Base-by-base conservation (phyloP, 2,888 invertebrate genomes). In the Archips xylosteana region DNA sequence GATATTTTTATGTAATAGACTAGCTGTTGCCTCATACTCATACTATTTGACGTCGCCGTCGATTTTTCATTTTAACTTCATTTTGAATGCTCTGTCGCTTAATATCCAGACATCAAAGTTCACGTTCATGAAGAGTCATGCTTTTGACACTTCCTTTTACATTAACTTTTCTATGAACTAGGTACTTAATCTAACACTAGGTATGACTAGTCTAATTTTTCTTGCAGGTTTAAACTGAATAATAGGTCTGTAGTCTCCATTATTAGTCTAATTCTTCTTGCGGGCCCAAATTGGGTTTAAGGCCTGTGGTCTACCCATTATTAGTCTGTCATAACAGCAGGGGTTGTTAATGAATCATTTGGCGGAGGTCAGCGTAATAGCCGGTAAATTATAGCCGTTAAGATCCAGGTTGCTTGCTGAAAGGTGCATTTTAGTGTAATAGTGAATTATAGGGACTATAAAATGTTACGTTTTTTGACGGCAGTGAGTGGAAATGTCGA, bases 261-360 rank as follows among this genome's bases (percentile, higher is more conserved):
- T 23, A 23, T 23, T 23, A 23, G 23, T 39, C 6, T 6, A 6
- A 39, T 39, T 39, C 5, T 39, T 39, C 39, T 39, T 39, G 1
- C 1, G 6, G 39, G 6, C 6, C 39, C 0, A 39, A 39, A 39
- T 6, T 6, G 39, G 6, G 39, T 39, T 39, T 39, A 4, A 39
- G 6, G 4, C 5, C 39, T 39, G 6, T 39, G 39, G 5, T 63
- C 76, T 75, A 64, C 71, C 72, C 77, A 76, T 79, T 83, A 84
- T 81, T 82, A 78, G 78, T 75, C 76, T 77, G 78, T 83, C 80
- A 83, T 83, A 85, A 84, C 82, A 79, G 78, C 77, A 76, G 76
- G 76, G 77, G 76, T 78, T 73, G 70, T 79, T 83, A 84, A 85
- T 83, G 83, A 83, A 84, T 83, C 83, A 82, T 77, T 65, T 70